Percentiles rank a stretch among this genome's conserved stretches.
Conservation (phyloP, 2,888 invertebrate species). For the Leptinotarsa rubiginosa region DNA sequence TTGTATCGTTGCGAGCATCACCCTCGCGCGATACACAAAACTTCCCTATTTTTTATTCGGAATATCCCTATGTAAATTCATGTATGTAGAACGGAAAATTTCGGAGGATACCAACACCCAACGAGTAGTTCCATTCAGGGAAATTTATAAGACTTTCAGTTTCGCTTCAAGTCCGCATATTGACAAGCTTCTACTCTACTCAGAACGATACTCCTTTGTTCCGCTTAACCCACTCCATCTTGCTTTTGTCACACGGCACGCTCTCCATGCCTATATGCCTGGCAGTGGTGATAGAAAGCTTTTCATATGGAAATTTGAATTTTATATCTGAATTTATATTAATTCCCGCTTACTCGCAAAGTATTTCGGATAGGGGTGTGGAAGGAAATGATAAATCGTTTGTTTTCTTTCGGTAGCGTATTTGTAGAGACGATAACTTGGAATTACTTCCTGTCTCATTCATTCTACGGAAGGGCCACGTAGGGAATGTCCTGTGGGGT, state of each 20-base stretch:
- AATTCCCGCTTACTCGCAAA: constrained; percentile 49
- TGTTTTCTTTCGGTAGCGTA: constrained; percentile 22
- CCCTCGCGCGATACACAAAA: too few species aligned
- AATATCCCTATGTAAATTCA: not conserved
- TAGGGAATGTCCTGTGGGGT: not conserved
- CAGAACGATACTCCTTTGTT: constrained; percentile 10
- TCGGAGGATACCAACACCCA: not conserved
- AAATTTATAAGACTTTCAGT: constrained; percentile 13
- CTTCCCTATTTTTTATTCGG: too few species aligned
- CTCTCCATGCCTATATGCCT: constrained; percentile 31
- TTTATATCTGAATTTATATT: constrained; percentile 50
- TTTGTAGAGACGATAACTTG: constrained; percentile 23
- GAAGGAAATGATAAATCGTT: constrained; percentile 28
- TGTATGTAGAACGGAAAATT: not conserved
- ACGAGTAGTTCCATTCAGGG: constrained; percentile 1
- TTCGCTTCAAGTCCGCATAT: constrained; percentile 14
- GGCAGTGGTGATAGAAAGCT: constrained; percentile 33
- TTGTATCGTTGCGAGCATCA: too few species aligned
- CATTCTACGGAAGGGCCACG: not conserved
- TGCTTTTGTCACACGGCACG: constrained; percentile 19
- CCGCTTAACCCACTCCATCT: constrained; percentile 23
- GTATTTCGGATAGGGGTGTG: constrained; percentile 34
- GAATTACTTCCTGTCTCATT: constrained; percentile 22
- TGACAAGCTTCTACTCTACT: constrained; percentile 12
- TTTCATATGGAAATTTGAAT: constrained; percentile 51